Evolutionary conservation across 2,113 vertebrate species (phyloP), one percentile per base, ranked within the genome.

Genomic region (Promerops cafer): DNA sequence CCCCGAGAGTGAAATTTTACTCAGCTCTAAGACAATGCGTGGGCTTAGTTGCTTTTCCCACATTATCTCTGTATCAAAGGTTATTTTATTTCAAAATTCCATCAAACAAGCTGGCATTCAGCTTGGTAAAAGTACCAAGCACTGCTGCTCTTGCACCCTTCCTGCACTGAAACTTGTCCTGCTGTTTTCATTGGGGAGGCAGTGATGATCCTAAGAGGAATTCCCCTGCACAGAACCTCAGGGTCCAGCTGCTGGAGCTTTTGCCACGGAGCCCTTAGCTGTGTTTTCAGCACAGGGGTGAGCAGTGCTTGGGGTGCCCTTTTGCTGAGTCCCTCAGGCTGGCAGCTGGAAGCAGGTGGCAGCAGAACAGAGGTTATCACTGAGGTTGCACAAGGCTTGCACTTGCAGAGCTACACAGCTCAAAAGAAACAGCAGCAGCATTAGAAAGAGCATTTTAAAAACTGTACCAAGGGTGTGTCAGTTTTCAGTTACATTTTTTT

Each of bases 401-500:
- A 40, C 13, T 44, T 40, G 13, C 23, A 49, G 49, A 83, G 26
- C 8, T 69, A 30, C 6, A 8, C 8, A 61, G 42, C 10, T 81
- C 8, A 33, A 70, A 83, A 86, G 6, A 16, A 35, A 20, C 35
- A 59, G 28, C 8, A 71, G 21, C 6, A 61, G 11, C 15, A 10
- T 47, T 66, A 45, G 30, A 63, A 93, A 66, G 0, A 42, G 7
- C 16, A 18, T 45, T 71, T 65, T 3, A 1, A 72, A 80, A 74
- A 13, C 22, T 27, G 6, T 35, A 24, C 26, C 4, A 37, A 65
- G 50, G 4, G 2, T 37, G 16, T 3, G 1, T 10, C 13, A 9
- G 2, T 59, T 66, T 72, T 83, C 52, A 61, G 20, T 57, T 37
- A n/a, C 6, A 15, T 42, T 16, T 72, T 42, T 79, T 20, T 71